These are phyloP conservation scores for Gymnoscelis rufifasciata DNA, from an alignment of 2,888 invertebrate genomes.

Conservation along the genomic window DNA sequence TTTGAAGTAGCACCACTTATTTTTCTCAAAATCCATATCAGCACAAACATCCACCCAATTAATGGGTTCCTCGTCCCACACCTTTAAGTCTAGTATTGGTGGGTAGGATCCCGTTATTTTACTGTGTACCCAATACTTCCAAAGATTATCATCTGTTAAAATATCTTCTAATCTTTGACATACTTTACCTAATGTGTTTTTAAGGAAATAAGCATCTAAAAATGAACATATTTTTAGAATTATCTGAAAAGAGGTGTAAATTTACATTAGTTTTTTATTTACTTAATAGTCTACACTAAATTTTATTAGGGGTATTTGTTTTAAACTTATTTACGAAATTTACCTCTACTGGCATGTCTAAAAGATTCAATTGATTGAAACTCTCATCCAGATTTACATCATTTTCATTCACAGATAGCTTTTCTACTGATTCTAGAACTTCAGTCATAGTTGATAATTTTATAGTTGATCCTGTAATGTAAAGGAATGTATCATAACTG, in stretches of 20 bases:
- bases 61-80: constrained; percentile 58
- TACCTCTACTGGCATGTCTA: constrained; percentile 70
- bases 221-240: constrained; percentile 81
- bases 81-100: constrained; percentile 53
- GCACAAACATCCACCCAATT: constrained; percentile 80
- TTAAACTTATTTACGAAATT: not conserved
- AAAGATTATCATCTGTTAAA: constrained; percentile 75
- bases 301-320: too few relatives aligned
- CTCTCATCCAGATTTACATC: constrained; percentile 33
- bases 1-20: constrained; percentile 74
- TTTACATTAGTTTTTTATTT: not conserved
- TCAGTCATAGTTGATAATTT: constrained; percentile 53
- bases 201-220: constrained; percentile 76
- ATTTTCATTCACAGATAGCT: constrained; percentile 47
- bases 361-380: constrained; percentile 42
- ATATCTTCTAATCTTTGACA: constrained; percentile 78
- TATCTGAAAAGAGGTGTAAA: constrained; percentile 62
- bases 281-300: too few relatives aligned
- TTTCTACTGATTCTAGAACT: constrained; percentile 44
- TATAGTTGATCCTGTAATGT: not conserved
- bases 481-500: too few relatives aligned
- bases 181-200: constrained; percentile 71
- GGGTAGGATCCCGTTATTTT: constrained; percentile 62
- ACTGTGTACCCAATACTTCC: constrained; percentile 75
- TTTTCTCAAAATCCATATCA: constrained; percentile 78